Evolutionary conservation across 2,888 invertebrate species (phyloP).

Genomic region (Plebejus anna): DNA sequence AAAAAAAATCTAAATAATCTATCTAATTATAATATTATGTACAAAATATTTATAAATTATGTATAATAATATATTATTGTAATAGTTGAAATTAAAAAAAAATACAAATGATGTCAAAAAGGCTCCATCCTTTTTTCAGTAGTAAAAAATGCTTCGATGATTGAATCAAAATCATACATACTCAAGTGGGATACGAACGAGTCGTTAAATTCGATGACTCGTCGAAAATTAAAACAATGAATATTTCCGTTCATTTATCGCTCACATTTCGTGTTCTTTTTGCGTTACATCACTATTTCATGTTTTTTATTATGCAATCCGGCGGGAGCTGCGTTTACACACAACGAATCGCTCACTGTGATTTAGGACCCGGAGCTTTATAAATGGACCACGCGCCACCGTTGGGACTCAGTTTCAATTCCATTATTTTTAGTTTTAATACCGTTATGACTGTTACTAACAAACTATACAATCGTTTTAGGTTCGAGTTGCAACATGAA

Average conservation of each 20-base stretch:
- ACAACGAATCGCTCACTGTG: constrained; percentile 68
- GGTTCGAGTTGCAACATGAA: background rate
- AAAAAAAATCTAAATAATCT: too few relatives aligned
- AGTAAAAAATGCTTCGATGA: constrained; percentile 50
- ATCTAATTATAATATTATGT: too few relatives aligned
- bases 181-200: constrained; percentile 73
- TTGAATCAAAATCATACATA: constrained; percentile 71
- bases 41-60: too few relatives aligned
- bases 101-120: background rate
- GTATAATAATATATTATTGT: too few relatives aligned
- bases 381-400: constrained; percentile 34
- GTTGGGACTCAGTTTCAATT: background rate
- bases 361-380: constrained; percentile 47
- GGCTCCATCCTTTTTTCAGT: background rate
- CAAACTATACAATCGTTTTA: background rate
- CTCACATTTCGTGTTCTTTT: constrained; percentile 60
- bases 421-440: background rate
- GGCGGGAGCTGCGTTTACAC: constrained; percentile 64
- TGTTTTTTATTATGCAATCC: constrained; percentile 69
- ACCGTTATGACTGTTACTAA: background rate
- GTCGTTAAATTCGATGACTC: constrained; percentile 75
- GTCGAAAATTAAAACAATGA: constrained; percentile 74
- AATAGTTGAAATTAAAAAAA: background rate
- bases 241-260: constrained; percentile 68
- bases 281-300: constrained; percentile 59